Evolutionary conservation across 23 tunicate genomes (phyloP), one percentile per base, ranked within the genome.

Genomic region (Trididemnum miniatum): DNA sequence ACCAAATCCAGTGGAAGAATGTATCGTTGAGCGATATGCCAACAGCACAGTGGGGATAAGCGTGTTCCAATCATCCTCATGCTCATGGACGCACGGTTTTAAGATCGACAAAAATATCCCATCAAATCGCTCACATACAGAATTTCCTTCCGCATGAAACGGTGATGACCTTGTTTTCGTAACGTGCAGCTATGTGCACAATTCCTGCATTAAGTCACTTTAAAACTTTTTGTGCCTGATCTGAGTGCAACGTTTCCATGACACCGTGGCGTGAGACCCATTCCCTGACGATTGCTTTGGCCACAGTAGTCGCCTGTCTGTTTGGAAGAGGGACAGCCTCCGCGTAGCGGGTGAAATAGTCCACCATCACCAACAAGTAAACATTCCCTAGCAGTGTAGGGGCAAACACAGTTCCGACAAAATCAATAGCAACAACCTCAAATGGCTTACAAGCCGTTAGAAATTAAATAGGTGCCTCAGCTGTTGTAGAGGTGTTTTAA

Each of bases 211-310:
- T 12, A 67, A 7, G 12, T 67, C 75, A 24, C 75, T 67, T 32
- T 67, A 37, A 67, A 67, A 67, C 29, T 67, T 32, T 27, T 24
- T 67, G 75, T 5, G 75, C 15, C 32, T 67, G 75, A 67, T 67
- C 75, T 5, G 75, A 67, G 25, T 67, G 75, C 32, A 67, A 67
- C 7, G 32, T n/a, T 32, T 67, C 38, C 38, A 67, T 67, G 38
- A 67, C 75, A 5, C 75, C 75, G n/a, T 67, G 38, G 4, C 7
- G 37, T 2, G 15, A 12, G n/a, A 67, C 32, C 75, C 75, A 67
- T 12, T 67, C 12, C 3, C 38, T 7, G 4, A 5, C 3, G 38
- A 67, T 67, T 31, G 75, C 37, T 67, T 31, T 3, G 5, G 75
- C 75, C 15, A 67, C 75, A 67, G 75, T 67, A 7, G 12, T 31